Base-by-base conservation (phyloP, 2,113 vertebrate genomes). In the Probosciger aterrimus region DNA sequence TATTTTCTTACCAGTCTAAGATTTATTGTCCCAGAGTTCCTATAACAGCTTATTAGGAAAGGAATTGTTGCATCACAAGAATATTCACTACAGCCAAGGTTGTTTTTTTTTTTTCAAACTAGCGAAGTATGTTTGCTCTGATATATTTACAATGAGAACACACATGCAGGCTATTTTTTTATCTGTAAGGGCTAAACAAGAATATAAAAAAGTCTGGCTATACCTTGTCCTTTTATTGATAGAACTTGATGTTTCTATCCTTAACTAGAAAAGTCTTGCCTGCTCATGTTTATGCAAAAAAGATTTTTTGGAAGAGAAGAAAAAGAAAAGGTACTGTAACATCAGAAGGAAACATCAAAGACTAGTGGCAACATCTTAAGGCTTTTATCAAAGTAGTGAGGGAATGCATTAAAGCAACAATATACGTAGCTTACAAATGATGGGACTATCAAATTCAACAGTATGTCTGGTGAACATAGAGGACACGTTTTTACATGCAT, bases 361-460 rank as follows among this genome's bases (percentile, higher is more conserved):
- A 92, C 95, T 96, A 88, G 97, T 97, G 93, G 96, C 95, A 98
- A 95, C 95, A 95, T 98, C 98, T 97, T 97, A 98, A 95, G 97
- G 94, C 97, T 98, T 98, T 98, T 98, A 98, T 98, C 97, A 98
- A 98, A 98, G 98, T 96, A 98, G 97, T 97, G 69, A 98, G 93
- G 92, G 98, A 98, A 98, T 98, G 97, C 97, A 98, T 98, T 98
- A 98, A 98, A 98, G 98, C 96, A 98, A 98, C 97, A 98, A 97
- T 97, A 95, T 90, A 95, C 82, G 85, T 92, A 92, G 83, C 88
- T 86, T 95, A 95, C 93, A 94, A 97, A 97, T 97, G 96, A 96
- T 73, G 84, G 89, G 91, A 96, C 95, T 97, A 78, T 94, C 94
- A 97, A 97, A 97, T 95, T 96, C 96, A 97, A 77, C 91, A 90